These are phyloP conservation scores for Felis chaus DNA, from an alignment of 2,113 vertebrate species.

Conservation along the genomic window DNA sequence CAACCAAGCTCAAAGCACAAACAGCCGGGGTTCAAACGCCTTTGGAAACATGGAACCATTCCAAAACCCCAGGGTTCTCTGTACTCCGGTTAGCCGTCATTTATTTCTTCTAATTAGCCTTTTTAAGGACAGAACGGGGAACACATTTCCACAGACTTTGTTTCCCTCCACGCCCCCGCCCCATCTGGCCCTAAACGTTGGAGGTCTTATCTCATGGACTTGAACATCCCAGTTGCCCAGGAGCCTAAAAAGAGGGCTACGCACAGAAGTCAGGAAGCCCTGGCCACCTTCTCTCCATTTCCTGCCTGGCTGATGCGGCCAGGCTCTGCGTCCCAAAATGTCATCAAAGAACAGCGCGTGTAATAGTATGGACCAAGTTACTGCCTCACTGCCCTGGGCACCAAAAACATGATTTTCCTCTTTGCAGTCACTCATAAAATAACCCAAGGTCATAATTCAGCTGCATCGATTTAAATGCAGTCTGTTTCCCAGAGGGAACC, in stretches of 20 bases:
- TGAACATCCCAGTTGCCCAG: neutral
- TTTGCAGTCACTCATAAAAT: neutral
- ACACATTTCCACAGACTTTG: neutral
- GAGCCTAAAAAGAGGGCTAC: neutral
- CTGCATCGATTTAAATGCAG: neutral
- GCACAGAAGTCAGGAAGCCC: neutral
- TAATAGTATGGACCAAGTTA: neutral
- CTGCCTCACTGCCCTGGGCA: neutral
- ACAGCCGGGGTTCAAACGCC: neutral
- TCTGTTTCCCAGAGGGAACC: neutral
- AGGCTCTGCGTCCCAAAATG: neutral
- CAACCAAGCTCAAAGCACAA: neutral
- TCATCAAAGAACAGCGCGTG: accelerated
- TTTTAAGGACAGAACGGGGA: neutral
- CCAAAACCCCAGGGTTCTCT: neutral
- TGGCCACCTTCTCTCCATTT: neutral
- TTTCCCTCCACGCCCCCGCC: neutral
- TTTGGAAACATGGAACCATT: neutral
- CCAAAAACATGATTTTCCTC: neutral
- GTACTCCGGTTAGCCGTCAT: neutral
- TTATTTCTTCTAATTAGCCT: slow-evolving; percentile 9
- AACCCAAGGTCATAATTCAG: neutral
- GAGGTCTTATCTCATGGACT: neutral
- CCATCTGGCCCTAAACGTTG: neutral
- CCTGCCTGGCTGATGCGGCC: neutral